Conservation (phyloP, 1,140 invertebrate species). For the Scaptomyza montana region DNA sequence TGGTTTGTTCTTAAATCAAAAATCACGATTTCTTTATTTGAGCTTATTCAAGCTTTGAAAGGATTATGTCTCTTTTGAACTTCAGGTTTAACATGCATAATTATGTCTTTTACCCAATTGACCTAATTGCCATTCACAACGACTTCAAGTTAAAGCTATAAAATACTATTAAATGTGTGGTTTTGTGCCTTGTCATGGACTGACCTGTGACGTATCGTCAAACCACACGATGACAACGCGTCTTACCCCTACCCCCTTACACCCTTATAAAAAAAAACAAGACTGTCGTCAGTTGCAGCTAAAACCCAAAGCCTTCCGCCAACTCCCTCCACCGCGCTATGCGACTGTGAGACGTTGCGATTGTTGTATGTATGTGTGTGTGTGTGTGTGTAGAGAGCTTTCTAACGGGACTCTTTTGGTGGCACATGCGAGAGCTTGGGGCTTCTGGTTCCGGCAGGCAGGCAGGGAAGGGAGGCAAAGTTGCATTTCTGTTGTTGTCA, state of each 20-base stretch:
- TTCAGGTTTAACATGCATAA: too few relatives aligned
- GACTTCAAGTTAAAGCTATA: too few relatives aligned
- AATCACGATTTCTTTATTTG: too few relatives aligned
- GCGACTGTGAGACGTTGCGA: background rate
- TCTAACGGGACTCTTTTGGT: constrained; percentile 23
- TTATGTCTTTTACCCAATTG: too few relatives aligned
- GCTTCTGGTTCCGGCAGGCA: constrained; percentile 45
- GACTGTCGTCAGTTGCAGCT: constrained; percentile 31
- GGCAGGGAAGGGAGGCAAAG: background rate
- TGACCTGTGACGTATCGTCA: background rate
- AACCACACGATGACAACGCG: too few relatives aligned
- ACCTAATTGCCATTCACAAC: too few relatives aligned
- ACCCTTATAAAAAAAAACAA: background rate
- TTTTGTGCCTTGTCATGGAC: background rate
- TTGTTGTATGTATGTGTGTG: constrained; percentile 6
- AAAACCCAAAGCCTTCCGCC: background rate
- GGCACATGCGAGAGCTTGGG: constrained; percentile 18
- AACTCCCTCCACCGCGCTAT: background rate
- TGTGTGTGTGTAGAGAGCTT: background rate
- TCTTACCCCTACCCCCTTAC: too few relatives aligned
- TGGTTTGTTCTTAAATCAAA: too few relatives aligned
- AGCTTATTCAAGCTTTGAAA: too few relatives aligned
- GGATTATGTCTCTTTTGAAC: too few relatives aligned
- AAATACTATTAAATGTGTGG: background rate
- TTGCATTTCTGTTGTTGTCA: constrained; percentile 19